phyloP scores from a whole-genome alignment of 2,797 vertebrate genomes.

The Micromesistius poutassou region DNA sequence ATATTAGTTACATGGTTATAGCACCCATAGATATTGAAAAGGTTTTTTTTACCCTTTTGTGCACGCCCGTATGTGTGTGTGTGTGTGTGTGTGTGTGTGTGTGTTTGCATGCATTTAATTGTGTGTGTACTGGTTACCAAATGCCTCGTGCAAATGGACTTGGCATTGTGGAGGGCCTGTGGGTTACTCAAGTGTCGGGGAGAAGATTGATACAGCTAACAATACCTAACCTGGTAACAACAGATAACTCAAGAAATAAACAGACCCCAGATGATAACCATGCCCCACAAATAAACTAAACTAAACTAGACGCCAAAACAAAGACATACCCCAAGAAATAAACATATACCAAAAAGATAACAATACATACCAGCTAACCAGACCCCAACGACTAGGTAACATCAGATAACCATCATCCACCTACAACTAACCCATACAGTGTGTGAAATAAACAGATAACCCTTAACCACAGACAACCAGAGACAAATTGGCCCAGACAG shows the following conservation, averaged over 20 bases:
- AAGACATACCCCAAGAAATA: not conserved
- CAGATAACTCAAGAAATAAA: not conserved
- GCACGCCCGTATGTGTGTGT: not conserved
- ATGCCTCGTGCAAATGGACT: conserved; percentile 40
- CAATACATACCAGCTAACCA: not conserved
- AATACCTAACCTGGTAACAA: not conserved
- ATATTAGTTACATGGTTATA: not conserved
- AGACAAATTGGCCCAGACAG: not conserved
- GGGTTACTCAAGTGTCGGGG: conserved; percentile 25
- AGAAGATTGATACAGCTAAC: conserved; percentile 49
- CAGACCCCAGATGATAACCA: not conserved
- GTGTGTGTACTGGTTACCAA: conserved; percentile 14
- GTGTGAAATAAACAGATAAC: not conserved
- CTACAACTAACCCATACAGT: not conserved
- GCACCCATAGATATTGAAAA: not conserved
- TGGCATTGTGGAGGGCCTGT: conserved; percentile 38
- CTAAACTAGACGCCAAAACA: not conserved
- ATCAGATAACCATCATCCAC: not conserved
- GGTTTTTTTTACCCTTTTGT: not conserved
- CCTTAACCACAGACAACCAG: not conserved
- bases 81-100: no score
- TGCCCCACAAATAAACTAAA: not conserved
- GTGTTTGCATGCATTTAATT: no score
- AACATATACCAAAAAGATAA: not conserved
- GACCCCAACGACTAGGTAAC: not conserved